phyloP scores from a whole-genome alignment of 2,113 vertebrate species.

The Apus apus region DNA sequence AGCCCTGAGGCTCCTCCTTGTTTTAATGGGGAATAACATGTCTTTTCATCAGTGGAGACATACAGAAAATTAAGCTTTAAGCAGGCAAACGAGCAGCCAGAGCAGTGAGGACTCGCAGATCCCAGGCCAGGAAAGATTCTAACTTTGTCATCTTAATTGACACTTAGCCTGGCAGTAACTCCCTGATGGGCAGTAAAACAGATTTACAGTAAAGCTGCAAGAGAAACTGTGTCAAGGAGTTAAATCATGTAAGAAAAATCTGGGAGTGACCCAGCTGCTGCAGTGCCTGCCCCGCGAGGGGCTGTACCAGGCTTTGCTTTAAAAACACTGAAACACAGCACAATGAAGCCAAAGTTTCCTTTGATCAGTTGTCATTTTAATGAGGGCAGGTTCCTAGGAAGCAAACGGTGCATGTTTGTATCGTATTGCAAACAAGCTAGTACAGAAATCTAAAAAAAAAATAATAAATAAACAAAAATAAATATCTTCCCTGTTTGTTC shows the following conservation, averaged over 20 bases:
- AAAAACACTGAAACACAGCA: background rate
- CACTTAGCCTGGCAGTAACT: background rate
- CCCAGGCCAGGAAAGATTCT: background rate
- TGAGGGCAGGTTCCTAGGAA: constrained; percentile 54
- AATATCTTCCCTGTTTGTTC: constrained; percentile 44
- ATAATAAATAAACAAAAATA: constrained; percentile 44
- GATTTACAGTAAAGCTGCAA: constrained; percentile 4
- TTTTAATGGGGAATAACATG: background rate
- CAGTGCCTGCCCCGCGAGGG: background rate
- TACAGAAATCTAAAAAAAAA: constrained; percentile 53
- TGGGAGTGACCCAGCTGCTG: background rate
- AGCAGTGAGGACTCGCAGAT: background rate
- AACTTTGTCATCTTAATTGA: constrained; percentile 18
- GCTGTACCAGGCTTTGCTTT: background rate
- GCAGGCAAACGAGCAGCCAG: background rate
- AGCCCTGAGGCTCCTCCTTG: background rate
- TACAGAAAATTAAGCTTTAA: background rate
- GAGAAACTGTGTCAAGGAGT: constrained; percentile 4
- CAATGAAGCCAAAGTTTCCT: background rate
- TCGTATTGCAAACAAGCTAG: constrained; percentile 39
- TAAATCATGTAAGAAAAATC: constrained; percentile 33
- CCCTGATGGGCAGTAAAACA: background rate
- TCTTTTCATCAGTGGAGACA: background rate
- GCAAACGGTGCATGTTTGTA: background rate
- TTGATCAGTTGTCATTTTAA: constrained; percentile 62